Base-by-base conservation (phyloP, 2,797 vertebrate genomes). In the Alectoris magna region DNA sequence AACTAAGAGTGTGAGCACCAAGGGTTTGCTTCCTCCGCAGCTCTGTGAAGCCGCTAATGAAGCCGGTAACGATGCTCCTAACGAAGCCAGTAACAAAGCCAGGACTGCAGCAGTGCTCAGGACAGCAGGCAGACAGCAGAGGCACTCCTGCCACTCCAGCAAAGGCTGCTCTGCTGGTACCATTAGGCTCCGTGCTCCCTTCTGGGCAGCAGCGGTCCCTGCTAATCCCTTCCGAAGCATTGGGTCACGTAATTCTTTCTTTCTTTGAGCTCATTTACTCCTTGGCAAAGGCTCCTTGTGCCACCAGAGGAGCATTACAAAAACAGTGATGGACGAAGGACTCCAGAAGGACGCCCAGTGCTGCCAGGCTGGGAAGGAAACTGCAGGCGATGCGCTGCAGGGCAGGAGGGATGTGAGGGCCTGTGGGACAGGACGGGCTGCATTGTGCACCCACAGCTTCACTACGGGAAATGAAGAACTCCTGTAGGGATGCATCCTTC, bases 231-330 rank as follows among this genome's bases (percentile, higher is more conserved):
- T 21, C 55, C 16, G 22, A 78, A 75, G 81, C 8, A 0, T 1
- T 24, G 60, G 79, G 51, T 72, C 72, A 31, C 31, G 56, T 51
- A 64, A 27, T 41, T 67, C 79, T 76, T 78, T 55, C 82, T 64
- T 74, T 55, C 84, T 64, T 74, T 84, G 29, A 89, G 84, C 46
- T 67, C 80, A 75, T 70, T 80, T 70, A 58, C 39, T 82, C 66
- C 82, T 82, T 19, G 38, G 74, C 82, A 93, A 84, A 84, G 46
- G 66, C 87, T 92, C 94, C 38, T 84, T 78, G 48, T 79, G 51
- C 67, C 93, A 69, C 80, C 9, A 2, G 80, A 92, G 87, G 72
- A 77, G 86, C 72, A 84, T 72, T 60, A 88, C 67, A 48, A 34
- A 86, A 88, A 86, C 59, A 44, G 53, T 43, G 74, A 63, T 0